These are phyloP conservation scores for Leptoclinus maculatus DNA, from an alignment of 2,797 vertebrate genomes.

Conservation along the genomic window DNA sequence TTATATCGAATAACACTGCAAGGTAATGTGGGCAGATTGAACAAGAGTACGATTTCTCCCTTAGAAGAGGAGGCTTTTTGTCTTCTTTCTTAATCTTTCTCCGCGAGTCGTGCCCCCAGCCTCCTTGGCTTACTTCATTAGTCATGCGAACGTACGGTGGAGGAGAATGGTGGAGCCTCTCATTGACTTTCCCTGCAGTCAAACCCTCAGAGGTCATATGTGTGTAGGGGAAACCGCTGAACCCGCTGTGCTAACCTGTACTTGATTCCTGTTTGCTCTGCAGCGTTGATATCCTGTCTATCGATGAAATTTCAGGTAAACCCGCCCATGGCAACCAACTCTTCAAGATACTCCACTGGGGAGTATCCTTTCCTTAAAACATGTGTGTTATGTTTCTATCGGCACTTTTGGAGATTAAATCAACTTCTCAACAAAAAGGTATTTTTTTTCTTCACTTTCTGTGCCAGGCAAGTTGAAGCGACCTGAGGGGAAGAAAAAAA, in stretches of 20 bases:
- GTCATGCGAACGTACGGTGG: conserved; percentile 70
- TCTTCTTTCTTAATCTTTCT: conserved; percentile 73
- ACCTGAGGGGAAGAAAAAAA: conserved; percentile 50
- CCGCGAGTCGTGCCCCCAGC: conserved; percentile 60
- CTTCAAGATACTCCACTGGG: conserved; percentile 63
- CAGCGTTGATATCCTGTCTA: conserved; percentile 47
- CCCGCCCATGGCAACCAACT: conserved; percentile 52
- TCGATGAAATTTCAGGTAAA: conserved; percentile 64
- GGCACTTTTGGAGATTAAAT: conserved; percentile 72
- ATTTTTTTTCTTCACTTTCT: conserved; percentile 52
- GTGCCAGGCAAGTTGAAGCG: conserved; percentile 65
- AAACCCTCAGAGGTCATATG: conserved; percentile 54
- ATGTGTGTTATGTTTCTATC: conserved; percentile 65
- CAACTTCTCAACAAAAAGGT: conserved; percentile 48
- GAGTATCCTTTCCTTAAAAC: conserved; percentile 65
- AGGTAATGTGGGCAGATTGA: conserved; percentile 70
- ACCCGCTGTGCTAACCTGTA: conserved; percentile 30
- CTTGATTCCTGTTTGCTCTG: conserved; percentile 44
- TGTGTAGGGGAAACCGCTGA: conserved; percentile 48
- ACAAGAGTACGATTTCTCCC: conserved; percentile 75
- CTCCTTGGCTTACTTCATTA: conserved; percentile 81
- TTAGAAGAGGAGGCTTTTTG: conserved; percentile 77
- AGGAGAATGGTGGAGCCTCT: conserved; percentile 60
- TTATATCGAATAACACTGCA: conserved; percentile 74
- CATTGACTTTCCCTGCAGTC: conserved; percentile 47